These are phyloP conservation scores for Oppia nitens DNA, from an alignment of 1,140 invertebrate species.

Conservation along the genomic window DNA sequence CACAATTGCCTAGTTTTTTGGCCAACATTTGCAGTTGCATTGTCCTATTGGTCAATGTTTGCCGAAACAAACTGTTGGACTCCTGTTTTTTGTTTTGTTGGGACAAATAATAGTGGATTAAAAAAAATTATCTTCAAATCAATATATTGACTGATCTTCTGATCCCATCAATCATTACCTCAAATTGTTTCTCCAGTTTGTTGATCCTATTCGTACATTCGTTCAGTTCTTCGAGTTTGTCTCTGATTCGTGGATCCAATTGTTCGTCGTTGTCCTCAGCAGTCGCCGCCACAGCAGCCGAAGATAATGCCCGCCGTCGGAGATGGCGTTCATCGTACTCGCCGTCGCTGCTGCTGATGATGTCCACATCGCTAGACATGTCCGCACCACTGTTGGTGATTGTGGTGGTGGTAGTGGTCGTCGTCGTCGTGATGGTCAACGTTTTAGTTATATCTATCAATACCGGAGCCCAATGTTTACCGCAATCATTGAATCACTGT, in stretches of 20 bases:
- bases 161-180: constrained; percentile 14
- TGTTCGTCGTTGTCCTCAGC: background rate
- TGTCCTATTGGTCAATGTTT: constrained; percentile 65
- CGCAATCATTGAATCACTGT: too few species aligned
- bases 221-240: constrained; percentile 25
- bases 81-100: too few species aligned
- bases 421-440: too few species aligned
- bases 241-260: constrained; percentile 18
- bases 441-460: too few species aligned
- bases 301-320: background rate
- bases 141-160: background rate
- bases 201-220: constrained; percentile 23
- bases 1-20: constrained; percentile 65
- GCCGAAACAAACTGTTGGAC: constrained; percentile 60
- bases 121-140: background rate
- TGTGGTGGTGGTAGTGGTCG: background rate
- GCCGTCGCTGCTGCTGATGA: background rate
- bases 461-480: too few species aligned
- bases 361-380: background rate
- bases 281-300: background rate
- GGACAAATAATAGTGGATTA: constrained; percentile 22
- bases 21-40: constrained; percentile 59
- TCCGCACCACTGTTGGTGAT: background rate
- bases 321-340: too few species aligned
- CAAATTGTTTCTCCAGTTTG: constrained; percentile 22